Evolutionary conservation across 2,797 vertebrate species (phyloP).

Genomic region (Semaprochilodus insignis): DNA sequence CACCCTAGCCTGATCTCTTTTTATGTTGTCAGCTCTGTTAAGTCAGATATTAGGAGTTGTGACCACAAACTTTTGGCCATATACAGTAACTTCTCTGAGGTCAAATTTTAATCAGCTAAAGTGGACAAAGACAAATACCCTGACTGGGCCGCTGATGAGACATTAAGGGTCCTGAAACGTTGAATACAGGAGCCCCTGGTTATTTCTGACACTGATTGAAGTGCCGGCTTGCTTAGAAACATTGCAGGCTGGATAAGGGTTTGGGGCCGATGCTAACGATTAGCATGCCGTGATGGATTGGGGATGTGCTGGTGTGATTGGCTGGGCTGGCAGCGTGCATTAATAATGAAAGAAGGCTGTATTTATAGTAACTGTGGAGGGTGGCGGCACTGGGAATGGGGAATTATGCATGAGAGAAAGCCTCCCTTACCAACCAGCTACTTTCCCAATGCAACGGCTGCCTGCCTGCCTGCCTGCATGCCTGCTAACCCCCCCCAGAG

Average conservation of each 20-base stretch:
- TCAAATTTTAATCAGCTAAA: too few relatives aligned
- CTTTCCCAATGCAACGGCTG: neutral
- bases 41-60: too few relatives aligned
- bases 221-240: neutral
- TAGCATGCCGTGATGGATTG: constrained; percentile 64
- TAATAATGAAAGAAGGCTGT: constrained; percentile 82
- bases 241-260: neutral
- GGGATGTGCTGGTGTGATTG: constrained; percentile 57
- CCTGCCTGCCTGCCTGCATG: neutral
- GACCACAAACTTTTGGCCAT: too few relatives aligned
- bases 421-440: neutral
- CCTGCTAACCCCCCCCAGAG: neutral
- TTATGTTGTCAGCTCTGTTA: too few relatives aligned
- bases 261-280: too few relatives aligned
- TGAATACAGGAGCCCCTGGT: too few relatives aligned
- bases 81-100: too few relatives aligned
- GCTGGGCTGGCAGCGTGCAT: constrained; percentile 72
- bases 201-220: too few relatives aligned
- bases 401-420: constrained; percentile 63
- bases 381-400: constrained; percentile 59
- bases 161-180: too few relatives aligned
- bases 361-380: constrained; percentile 75
- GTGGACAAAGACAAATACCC: too few relatives aligned
- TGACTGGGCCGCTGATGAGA: too few relatives aligned
- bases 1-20: too few relatives aligned